Percentiles rank a stretch among this genome's conserved stretches.
Evolutionary conservation across 2,888 invertebrate species (phyloP).

Genomic region (Drosophila parthenogenetica): DNA sequence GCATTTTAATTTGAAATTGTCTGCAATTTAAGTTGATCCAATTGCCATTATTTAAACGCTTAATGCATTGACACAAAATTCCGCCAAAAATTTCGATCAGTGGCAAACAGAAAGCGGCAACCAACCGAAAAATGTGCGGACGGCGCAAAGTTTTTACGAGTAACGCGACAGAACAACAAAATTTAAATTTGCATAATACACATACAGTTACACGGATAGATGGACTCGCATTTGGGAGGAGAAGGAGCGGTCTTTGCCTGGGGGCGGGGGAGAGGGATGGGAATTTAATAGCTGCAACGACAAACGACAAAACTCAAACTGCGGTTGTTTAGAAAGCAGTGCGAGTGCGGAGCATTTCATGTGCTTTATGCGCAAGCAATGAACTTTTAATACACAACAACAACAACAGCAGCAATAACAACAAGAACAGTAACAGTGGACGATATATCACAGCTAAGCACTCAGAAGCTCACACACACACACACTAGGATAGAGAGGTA

Average conservation of each 20-base stretch:
- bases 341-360: slow-evolving; percentile 72
- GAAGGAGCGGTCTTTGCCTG: neutral
- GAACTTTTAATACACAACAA: slow-evolving; percentile 78
- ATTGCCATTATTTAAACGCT: slow-evolving; percentile 53
- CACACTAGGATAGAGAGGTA: slow-evolving; percentile 10
- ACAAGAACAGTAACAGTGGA: slow-evolving; percentile 44
- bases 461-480: slow-evolving; percentile 54
- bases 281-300: slow-evolving; percentile 76
- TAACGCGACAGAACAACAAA: slow-evolving; percentile 51
- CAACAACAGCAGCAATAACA: slow-evolving; percentile 31
- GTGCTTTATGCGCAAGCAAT: slow-evolving; percentile 79
- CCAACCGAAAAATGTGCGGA: slow-evolving; percentile 67
- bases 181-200: slow-evolving; percentile 74
- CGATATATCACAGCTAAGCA: slow-evolving; percentile 77
- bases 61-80: slow-evolving; percentile 62
- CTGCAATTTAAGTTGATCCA: slow-evolving; percentile 33
- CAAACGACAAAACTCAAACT: slow-evolving; percentile 75
- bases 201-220: slow-evolving; percentile 37
- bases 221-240: neutral
- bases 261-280: slow-evolving; percentile 29
- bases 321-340: slow-evolving; percentile 72
- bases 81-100: slow-evolving; percentile 52
- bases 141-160: slow-evolving; percentile 70
- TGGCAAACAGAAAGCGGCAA: slow-evolving; percentile 38
- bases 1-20: slow-evolving; percentile 44